phyloP scores from a whole-genome alignment of 1,140 invertebrate genomes.

The Hypsibius dujardini region DNA sequence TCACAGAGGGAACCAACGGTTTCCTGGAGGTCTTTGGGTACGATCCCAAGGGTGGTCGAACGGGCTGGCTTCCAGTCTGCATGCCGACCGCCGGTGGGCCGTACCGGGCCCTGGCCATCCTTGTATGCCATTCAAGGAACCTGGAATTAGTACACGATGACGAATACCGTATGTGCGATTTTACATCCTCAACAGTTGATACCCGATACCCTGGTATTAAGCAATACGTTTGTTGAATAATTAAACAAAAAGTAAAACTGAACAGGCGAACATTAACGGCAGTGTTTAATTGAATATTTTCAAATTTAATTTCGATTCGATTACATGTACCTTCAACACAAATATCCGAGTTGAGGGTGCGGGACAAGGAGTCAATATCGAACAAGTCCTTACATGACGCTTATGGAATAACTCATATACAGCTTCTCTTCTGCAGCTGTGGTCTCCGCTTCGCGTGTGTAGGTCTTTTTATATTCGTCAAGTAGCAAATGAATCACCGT shows the following conservation, averaged over 20 bases:
- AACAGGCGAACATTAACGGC: background rate
- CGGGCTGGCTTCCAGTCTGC: background rate
- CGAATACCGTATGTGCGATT: background rate
- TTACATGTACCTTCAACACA: background rate
- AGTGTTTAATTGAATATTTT: background rate
- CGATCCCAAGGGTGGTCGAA: background rate
- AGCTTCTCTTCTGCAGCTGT: background rate
- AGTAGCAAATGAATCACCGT: no score
- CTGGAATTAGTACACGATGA: background rate
- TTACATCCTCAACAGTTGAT: background rate
- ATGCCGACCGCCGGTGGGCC: background rate
- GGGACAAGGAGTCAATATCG: background rate
- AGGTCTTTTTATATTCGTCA: no score
- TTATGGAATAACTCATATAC: background rate
- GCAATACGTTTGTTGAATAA: background rate
- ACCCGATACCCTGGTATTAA: background rate
- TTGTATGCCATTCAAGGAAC: background rate
- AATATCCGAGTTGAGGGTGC: background rate
- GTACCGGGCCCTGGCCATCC: background rate
- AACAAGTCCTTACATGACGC: background rate
- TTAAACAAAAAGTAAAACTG: no score
- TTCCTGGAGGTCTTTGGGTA: conserved; percentile 4
- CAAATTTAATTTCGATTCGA: background rate
- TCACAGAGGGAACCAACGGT: background rate
- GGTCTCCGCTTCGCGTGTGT: background rate